A percentile compares a stretch with the other conserved stretches of the same genome.
Evolutionary conservation across 1,140 invertebrate genomes (phyloP).

Genomic region (Atta colombica): DNA sequence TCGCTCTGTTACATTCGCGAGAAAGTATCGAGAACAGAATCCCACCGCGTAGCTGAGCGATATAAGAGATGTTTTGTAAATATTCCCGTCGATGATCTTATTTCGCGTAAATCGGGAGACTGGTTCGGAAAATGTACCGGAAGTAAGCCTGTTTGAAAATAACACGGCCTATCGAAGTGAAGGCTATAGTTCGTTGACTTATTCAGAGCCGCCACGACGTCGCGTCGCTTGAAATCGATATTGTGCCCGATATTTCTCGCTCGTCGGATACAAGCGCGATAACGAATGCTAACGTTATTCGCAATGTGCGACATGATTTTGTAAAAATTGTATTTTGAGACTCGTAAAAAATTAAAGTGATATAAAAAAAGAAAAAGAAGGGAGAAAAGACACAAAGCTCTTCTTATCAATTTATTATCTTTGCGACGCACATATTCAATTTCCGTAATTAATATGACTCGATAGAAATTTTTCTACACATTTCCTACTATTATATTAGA

Average conservation of each 20-base stretch:
- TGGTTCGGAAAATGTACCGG: conserved; percentile 49
- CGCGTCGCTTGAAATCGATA: conserved; percentile 55
- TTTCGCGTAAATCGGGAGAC: conserved; percentile 8
- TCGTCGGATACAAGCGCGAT: conserved; percentile 29
- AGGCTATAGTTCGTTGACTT: conserved; percentile 60
- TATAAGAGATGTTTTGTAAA: not conserved
- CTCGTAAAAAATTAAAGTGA: not conserved
- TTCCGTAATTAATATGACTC: not conserved
- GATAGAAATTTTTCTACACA: not conserved
- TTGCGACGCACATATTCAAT: not conserved
- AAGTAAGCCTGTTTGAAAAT: conserved; percentile 54
- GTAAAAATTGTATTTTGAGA: not conserved
- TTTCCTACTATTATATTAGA: not conserved
- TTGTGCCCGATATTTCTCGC: conserved; percentile 48
- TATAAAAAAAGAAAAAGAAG: no score
- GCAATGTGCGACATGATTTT: conserved; percentile 19
- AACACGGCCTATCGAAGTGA: conserved; percentile 43
- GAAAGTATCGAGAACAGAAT: not conserved
- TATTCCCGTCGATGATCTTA: not conserved
- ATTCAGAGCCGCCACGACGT: conserved; percentile 50
- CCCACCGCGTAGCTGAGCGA: not conserved
- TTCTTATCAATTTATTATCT: not conserved
- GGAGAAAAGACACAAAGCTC: not conserved
- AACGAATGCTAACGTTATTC: conserved; percentile 41
- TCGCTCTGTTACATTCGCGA: not conserved